Evolutionary conservation across 2,113 vertebrate genomes (phyloP).

Genomic region (Neotragus moschatus): DNA sequence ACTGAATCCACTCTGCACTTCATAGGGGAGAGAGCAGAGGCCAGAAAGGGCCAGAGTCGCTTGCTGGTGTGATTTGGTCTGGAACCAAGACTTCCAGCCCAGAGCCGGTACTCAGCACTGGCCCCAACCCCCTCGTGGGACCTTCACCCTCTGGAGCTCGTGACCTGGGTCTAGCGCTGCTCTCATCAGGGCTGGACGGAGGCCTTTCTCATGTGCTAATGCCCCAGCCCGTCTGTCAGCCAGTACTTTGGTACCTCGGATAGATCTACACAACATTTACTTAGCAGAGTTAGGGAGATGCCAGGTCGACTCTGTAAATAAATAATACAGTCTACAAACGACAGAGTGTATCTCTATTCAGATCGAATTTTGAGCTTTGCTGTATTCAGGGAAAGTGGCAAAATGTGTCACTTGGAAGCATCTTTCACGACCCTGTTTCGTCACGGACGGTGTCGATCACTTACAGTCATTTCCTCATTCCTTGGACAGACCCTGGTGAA

Average conservation of each 20-base stretch:
- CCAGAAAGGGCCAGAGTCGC: neutral
- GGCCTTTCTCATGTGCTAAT: too few relatives aligned
- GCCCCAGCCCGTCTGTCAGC: neutral
- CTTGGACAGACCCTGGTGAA: neutral
- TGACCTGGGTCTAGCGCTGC: neutral
- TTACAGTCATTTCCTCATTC: neutral
- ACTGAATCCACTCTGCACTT: too few relatives aligned
- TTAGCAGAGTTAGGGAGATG: neutral
- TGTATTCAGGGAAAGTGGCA: neutral
- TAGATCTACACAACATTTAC: accelerated
- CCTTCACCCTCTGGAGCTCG: neutral
- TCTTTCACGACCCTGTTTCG: neutral
- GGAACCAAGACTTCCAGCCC: neutral
- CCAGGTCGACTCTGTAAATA: neutral
- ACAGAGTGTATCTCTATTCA: neutral
- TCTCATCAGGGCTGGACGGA: accelerated
- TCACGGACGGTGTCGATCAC: neutral
- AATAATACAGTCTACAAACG: neutral
- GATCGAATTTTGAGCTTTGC: neutral
- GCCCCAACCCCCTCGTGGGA: accelerated
- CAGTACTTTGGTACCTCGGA: accelerated
- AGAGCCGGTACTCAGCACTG: neutral
- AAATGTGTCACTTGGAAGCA: neutral
- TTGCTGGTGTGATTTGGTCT: accelerated
- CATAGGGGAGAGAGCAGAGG: neutral